Conservation (phyloP, 1,140 invertebrate genomes). For the Pachyrhynchus sulphureomaculatus region DNA sequence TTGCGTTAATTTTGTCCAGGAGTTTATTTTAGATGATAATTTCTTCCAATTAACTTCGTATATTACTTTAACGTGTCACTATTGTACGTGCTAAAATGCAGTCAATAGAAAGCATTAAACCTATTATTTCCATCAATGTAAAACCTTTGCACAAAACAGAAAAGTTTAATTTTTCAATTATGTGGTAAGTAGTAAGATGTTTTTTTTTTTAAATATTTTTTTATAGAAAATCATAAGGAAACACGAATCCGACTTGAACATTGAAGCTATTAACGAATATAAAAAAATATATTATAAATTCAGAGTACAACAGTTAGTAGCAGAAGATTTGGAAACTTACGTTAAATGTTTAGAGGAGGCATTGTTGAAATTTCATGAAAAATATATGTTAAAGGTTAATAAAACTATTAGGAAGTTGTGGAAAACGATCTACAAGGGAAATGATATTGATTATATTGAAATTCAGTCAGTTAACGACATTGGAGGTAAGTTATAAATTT, state of each 20-base stretch:
- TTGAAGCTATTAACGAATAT: constrained; percentile 63
- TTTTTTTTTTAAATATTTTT: too few species aligned
- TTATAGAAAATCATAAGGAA: constrained; percentile 38
- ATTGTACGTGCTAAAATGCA: too few species aligned
- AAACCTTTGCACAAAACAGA: too few species aligned
- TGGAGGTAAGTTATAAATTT: constrained; percentile 5
- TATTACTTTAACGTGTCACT: too few species aligned
- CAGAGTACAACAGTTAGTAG: constrained; percentile 60
- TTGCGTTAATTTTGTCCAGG: too few species aligned
- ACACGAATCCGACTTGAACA: constrained; percentile 57
- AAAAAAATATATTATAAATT: constrained; percentile 59
- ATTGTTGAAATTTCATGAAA: constrained; percentile 77
- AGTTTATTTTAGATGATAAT: too few species aligned
- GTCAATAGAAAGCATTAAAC: too few species aligned
- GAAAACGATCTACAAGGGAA: constrained; percentile 88
- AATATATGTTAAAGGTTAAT: constrained; percentile 90
- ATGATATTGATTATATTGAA: constrained; percentile 82
- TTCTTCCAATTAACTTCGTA: too few species aligned
- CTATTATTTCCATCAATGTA: too few species aligned
- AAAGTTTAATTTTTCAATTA: too few species aligned
- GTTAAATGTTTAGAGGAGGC: constrained; percentile 80
- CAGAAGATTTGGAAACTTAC: constrained; percentile 77
- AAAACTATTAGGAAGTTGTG: constrained; percentile 85
- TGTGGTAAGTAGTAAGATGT: too few species aligned
- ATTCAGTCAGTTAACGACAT: constrained; percentile 55